Percentiles rank a stretch among this genome's conserved stretches.
Evolutionary conservation across 2,113 vertebrate genomes (phyloP).

Genomic region (Acrocephalus kingi): DNA sequence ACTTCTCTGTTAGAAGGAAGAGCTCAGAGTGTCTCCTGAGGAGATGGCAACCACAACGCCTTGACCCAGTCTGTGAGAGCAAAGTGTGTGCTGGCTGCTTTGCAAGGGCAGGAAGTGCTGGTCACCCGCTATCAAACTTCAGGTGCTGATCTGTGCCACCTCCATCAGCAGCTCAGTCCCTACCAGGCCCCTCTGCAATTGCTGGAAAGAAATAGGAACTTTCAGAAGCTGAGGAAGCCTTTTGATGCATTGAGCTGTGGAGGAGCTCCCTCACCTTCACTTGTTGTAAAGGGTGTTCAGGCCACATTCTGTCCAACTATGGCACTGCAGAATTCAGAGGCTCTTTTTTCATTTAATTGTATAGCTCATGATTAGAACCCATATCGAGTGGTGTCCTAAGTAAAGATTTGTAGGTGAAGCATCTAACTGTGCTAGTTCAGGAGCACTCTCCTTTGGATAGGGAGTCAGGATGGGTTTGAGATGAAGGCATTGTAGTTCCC

Average conservation of each 20-base stretch:
- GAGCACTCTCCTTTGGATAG: not conserved
- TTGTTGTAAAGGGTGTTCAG: not conserved
- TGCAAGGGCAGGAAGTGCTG: not conserved
- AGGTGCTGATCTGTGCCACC: not conserved
- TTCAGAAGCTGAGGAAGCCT: not conserved
- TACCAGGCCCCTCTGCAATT: accelerated
- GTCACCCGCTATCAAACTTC: not conserved
- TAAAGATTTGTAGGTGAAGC: not conserved
- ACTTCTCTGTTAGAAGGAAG: not conserved
- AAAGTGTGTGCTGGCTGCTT: not conserved
- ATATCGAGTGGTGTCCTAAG: not conserved
- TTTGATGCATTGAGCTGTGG: not conserved
- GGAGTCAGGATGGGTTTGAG: not conserved
- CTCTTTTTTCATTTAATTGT: not conserved
- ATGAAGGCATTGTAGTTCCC: not conserved
- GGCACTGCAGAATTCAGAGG: not conserved
- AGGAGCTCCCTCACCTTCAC: not conserved
- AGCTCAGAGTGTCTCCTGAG: not conserved
- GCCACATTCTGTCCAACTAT: not conserved
- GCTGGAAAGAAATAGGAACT: not conserved
- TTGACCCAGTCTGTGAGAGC: not conserved
- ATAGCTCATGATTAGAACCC: not conserved
- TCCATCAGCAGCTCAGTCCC: accelerated
- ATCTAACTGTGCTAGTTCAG: not conserved
- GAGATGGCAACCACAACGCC: not conserved